Base-by-base conservation (phyloP, 2,113 vertebrate species). In the Onychostoma macrolepis region DNA sequence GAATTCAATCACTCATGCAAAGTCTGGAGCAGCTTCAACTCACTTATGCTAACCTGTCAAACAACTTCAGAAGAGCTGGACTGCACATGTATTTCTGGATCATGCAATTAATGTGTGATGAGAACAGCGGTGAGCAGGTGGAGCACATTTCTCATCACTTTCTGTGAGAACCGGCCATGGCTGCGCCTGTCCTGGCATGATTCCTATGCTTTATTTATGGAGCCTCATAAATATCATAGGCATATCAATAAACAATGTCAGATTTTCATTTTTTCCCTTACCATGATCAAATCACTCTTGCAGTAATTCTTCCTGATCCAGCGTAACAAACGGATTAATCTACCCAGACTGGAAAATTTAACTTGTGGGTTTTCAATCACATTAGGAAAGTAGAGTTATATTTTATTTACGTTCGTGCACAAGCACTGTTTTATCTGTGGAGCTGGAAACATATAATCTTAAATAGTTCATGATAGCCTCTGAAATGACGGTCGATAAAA, bases 161-260 rank as follows among this genome's bases (percentile, higher is more conserved):
- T 38, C 11, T 48, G 50, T 53, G 50, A 53, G 48, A 17, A 17
- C 48, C 4, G 15, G 48, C 13, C 48, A 33, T 50, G n/a, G 63
- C 72, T 38, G 33, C 24, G 1, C 76, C 74, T 6, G 53, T 30
- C 45, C 63, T 80, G 81, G 78, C 53, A 63, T 50, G 61, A 38
- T 72, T 84, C 33, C 26, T 38, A 76, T 89, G 63, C 41, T 38
- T 76, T 85, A 80, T 87, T 87, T 84, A 87, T 56, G 28, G 58
- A 41, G n/a, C 38, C 69, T 83, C 53, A 80, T 89, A 84, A 87
- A 63, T 84, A 75, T 26, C 26, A 43, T 33, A 89, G 38, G 56
- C 53, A 74, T 87, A 56, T 89, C 85, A 80, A 80, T 84, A 87
- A 84, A 87, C 81, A 53, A 87, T 84, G 85, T 76, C 82, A 80